Percentiles rank a stretch among this genome's conserved stretches.
Conservation (phyloP, 2,113 vertebrate genomes). For the Cinclus cinclus region DNA sequence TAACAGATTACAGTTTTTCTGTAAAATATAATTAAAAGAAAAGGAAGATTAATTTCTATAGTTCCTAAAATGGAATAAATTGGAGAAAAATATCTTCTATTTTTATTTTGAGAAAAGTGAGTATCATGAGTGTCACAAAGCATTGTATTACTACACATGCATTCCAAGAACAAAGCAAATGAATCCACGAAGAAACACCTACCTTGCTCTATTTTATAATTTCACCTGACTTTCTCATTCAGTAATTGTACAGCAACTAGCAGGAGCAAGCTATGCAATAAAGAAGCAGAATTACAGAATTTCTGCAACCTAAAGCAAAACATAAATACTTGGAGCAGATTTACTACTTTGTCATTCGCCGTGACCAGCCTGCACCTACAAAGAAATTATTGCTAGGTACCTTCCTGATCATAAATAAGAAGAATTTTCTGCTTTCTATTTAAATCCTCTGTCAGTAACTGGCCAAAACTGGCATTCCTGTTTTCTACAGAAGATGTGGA, state of each 20-base stretch:
- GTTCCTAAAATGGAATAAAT: conserved; percentile 56
- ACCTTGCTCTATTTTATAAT: neutral
- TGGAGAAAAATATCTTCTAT: conserved; percentile 9
- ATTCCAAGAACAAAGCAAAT: conserved; percentile 1
- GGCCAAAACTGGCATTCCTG: neutral
- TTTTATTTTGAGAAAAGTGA: conserved; percentile 53
- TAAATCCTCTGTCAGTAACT: neutral
- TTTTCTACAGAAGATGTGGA: neutral
- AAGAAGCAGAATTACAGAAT: neutral
- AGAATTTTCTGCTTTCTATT: neutral
- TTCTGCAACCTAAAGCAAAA: neutral
- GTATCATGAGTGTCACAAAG: neutral
- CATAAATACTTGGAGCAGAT: neutral
- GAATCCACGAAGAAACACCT: neutral
- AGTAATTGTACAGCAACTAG: neutral
- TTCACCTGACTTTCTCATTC: conserved; percentile 12
- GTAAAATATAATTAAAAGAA: conserved; percentile 65
- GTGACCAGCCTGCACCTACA: neutral
- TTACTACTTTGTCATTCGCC: neutral
- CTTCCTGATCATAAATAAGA: neutral
- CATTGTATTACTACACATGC: neutral
- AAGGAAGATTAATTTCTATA: conserved; percentile 63
- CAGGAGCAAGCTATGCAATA: neutral
- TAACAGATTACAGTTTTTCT: conserved; percentile 65
- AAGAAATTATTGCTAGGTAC: neutral